Conservation (phyloP, 2,888 invertebrate genomes). For the Deroplatys truncata region DNA sequence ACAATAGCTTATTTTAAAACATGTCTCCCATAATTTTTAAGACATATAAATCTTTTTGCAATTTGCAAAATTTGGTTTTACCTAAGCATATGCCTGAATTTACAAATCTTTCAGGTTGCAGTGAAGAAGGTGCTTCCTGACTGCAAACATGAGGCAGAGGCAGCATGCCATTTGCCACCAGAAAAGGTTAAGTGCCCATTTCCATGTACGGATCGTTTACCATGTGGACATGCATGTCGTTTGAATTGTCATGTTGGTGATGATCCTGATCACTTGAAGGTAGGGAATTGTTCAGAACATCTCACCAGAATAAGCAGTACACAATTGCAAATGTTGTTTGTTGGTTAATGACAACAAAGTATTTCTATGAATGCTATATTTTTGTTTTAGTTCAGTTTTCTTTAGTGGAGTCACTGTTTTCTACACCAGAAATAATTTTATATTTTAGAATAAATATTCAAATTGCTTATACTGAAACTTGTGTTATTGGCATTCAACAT, state of each 20-base stretch:
- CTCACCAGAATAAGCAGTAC: not conserved
- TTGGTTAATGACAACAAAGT: no score
- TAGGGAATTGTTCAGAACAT: conserved; percentile 34
- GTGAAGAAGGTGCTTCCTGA: conserved; percentile 30
- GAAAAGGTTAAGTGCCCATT: conserved; percentile 44
- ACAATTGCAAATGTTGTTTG: not conserved
- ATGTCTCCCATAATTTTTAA: no score
- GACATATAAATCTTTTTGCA: no score
- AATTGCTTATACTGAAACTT: no score
- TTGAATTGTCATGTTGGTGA: conserved; percentile 53
- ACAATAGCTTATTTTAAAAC: no score
- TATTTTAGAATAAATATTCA: no score
- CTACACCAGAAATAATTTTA: no score
- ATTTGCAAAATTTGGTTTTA: no score
- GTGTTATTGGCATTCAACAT: no score
- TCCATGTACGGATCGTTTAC: conserved; percentile 51
- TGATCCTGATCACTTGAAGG: conserved; percentile 57
- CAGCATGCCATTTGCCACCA: conserved; percentile 45
- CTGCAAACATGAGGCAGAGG: conserved; percentile 44
- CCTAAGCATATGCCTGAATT: not conserved
- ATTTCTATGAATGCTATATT: not conserved
- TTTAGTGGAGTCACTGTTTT: no score
- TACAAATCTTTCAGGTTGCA: not conserved
- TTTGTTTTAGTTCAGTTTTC: not conserved
- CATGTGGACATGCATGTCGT: conserved; percentile 63